phyloP scores from a whole-genome alignment of 2,797 vertebrate species.

The Urosaurus nigricauda region DNA sequence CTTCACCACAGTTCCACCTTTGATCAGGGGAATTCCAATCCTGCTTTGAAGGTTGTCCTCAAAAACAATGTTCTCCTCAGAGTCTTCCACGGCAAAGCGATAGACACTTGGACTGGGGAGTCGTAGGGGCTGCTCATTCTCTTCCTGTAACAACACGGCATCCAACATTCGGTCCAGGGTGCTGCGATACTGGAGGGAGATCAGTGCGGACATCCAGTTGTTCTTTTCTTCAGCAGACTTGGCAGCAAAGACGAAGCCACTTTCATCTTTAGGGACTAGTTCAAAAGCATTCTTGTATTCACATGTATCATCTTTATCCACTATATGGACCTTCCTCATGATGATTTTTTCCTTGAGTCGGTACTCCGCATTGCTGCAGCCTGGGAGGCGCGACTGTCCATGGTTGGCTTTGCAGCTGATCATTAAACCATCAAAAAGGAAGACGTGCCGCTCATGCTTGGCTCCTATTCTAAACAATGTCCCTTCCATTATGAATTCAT shows the following conservation, averaged over 20 bases:
- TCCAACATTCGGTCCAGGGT: constrained; percentile 97
- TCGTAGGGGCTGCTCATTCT: constrained; percentile 91
- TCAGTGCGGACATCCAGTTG: constrained; percentile 95
- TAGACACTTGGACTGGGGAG: constrained; percentile 90
- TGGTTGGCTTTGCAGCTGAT: constrained; percentile 97
- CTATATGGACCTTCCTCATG: constrained; percentile 91
- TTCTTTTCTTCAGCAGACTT: constrained; percentile 93
- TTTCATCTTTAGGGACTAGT: constrained; percentile 92
- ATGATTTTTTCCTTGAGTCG: constrained; percentile 96
- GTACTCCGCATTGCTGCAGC: constrained; percentile 91
- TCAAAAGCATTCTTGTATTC: constrained; percentile 92
- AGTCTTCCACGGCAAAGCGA: constrained; percentile 93
- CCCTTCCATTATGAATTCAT: constrained; percentile 97
- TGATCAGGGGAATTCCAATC: constrained; percentile 95
- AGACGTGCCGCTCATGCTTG: constrained; percentile 97
- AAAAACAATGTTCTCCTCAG: constrained; percentile 96
- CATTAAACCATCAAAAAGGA: constrained; percentile 98
- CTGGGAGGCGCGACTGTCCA: constrained; percentile 89
- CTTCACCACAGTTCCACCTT: constrained; percentile 95
- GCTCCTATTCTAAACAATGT: constrained; percentile 89
- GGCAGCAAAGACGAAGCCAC: constrained; percentile 88
- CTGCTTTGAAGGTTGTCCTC: constrained; percentile 94
- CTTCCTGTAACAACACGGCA: constrained; percentile 88
- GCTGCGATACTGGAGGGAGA: constrained; percentile 95
- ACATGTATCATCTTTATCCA: constrained; percentile 89